Percentiles rank a stretch among this genome's conserved stretches.
These are phyloP conservation scores for Natrix natrix DNA, from an alignment of 2,797 vertebrate genomes.

Conservation along the genomic window DNA sequence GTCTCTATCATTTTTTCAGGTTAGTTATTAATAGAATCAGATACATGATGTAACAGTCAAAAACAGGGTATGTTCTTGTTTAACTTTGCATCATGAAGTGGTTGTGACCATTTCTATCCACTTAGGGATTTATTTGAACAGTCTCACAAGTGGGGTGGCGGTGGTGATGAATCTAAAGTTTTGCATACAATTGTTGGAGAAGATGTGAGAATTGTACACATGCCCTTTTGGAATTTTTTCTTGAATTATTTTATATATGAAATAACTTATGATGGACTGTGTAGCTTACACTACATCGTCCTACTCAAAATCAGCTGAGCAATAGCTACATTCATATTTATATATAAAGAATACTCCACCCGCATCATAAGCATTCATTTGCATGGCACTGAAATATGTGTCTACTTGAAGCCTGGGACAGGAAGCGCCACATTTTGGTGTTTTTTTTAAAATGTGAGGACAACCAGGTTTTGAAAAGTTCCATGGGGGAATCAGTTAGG, in stretches of 20 bases:
- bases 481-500: not conserved
- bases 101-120: not conserved
- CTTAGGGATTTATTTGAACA: not conserved
- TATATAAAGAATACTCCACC: not conserved
- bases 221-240: not conserved
- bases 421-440: not conserved
- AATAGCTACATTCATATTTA: not conserved
- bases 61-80: not conserved
- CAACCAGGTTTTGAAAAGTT: not conserved
- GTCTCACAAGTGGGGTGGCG: not conserved
- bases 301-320: not conserved
- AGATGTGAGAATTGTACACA: not conserved
- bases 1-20: not conserved
- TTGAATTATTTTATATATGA: not conserved
- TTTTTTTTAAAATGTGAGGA: not conserved
- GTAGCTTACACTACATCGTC: not conserved
- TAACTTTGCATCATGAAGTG: not conserved
- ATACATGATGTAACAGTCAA: not conserved
- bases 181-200: not conserved
- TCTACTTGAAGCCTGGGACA: not conserved
- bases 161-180: not conserved
- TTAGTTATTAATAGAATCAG: not conserved
- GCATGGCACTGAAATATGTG: not conserved
- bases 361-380: not conserved
- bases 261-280: not conserved